A percentile compares a stretch with the other conserved stretches of the same genome.
Conservation (phyloP, 2,888 invertebrate species). For the Agrochola lychnidis region DNA sequence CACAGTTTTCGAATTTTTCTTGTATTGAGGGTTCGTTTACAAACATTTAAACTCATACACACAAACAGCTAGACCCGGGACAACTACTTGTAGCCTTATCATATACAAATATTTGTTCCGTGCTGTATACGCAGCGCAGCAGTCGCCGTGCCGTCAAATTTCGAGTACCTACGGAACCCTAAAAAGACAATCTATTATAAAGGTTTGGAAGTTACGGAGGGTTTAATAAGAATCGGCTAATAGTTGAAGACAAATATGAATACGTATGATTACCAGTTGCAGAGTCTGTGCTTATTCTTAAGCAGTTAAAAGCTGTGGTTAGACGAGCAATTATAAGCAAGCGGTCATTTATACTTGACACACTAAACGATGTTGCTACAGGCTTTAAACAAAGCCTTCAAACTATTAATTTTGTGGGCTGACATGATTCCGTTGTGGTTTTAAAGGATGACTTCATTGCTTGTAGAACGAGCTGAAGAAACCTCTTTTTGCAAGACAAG, state of each 20-base stretch:
- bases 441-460: constrained; percentile 13
- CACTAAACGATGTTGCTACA: constrained; percentile 55
- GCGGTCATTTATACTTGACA: constrained; percentile 65
- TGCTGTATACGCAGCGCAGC: too few species aligned
- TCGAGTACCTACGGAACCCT: too few species aligned
- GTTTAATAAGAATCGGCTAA: not conserved
- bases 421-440: constrained; percentile 43
- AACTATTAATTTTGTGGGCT: constrained; percentile 38
- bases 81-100: too few species aligned
- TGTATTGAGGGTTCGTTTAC: too few species aligned
- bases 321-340: constrained; percentile 55
- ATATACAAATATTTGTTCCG: too few species aligned
- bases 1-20: too few species aligned
- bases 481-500: not conserved
- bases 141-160: too few species aligned
- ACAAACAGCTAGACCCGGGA: too few species aligned
- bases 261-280: not conserved
- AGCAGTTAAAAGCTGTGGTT: constrained; percentile 61
- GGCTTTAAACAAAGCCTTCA: constrained; percentile 45
- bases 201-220: not conserved
- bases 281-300: constrained; percentile 40
- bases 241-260: not conserved
- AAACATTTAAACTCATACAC: too few species aligned
- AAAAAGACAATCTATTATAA: too few species aligned
- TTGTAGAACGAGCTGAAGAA: not conserved